phyloP scores from a whole-genome alignment of 2,113 vertebrate species.

The Planiliza haematocheilus region DNA sequence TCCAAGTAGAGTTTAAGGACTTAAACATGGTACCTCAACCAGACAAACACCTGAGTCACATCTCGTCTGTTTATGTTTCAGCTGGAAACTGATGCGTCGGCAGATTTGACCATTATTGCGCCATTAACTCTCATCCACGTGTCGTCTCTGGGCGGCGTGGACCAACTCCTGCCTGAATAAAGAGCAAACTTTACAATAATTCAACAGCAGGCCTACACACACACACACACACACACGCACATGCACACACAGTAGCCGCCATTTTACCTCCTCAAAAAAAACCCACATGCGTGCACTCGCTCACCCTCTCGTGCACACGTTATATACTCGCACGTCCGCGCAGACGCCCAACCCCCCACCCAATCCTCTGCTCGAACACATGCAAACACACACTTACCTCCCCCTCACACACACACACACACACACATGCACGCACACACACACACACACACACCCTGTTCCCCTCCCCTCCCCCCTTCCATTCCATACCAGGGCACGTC shows the following conservation, averaged over 20 bases:
- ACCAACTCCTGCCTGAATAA: background rate
- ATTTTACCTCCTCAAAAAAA: conserved; percentile 70
- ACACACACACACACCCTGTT: conserved; percentile 46
- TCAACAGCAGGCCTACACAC: conserved; percentile 27
- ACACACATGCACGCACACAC: conserved; percentile 35
- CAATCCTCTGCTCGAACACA: conserved; percentile 42
- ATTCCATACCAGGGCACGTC: conserved; percentile 81
- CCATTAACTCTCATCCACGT: no score
- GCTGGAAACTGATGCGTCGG: no score
- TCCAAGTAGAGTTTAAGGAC: no score
- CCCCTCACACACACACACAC: conserved; percentile 42
- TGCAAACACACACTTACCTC: conserved; percentile 40
- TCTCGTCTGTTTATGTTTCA: no score
- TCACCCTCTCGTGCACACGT: conserved; percentile 66
- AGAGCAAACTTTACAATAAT: conserved; percentile 12
- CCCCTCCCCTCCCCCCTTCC: conserved; percentile 72
- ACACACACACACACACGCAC: background rate
- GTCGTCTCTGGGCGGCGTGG: background rate
- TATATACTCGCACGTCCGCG: conserved; percentile 45
- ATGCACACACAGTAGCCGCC: conserved; percentile 38
- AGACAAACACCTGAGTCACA: no score
- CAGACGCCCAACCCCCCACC: conserved; percentile 70
- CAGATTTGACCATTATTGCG: no score
- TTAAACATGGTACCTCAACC: no score
- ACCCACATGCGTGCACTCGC: conserved; percentile 51